Percentiles rank a stretch among this genome's conserved stretches.
phyloP scores from a whole-genome alignment of 2,888 invertebrate genomes.

The Melikaiella ostensackeni region DNA sequence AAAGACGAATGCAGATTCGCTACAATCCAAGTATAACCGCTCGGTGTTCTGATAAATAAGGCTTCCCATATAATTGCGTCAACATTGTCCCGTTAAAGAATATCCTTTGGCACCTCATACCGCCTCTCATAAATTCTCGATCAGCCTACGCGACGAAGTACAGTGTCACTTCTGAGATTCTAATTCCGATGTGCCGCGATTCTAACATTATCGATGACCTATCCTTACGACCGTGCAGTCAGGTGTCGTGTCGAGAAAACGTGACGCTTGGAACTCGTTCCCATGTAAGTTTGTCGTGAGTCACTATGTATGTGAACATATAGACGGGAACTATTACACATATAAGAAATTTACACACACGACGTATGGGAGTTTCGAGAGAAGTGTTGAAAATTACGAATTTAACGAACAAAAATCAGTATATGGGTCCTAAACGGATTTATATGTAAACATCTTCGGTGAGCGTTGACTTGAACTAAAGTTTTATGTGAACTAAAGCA shows the following conservation, averaged over 20 bases:
- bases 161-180: constrained; percentile 27
- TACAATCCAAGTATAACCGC: constrained; percentile 2
- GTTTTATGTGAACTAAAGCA: no score
- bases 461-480: no score
- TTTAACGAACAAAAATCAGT: no score
- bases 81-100: constrained; percentile 39
- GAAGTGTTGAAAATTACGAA: no score
- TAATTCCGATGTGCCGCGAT: constrained; percentile 26
- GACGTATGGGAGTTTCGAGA: neutral
- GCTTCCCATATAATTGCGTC: constrained; percentile 33
- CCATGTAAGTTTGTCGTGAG: constrained; percentile 14
- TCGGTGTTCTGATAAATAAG: constrained; percentile 17
- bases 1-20: constrained; percentile 17
- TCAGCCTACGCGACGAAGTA: constrained; percentile 21
- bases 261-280: constrained; percentile 2
- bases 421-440: no score
- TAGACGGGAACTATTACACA: neutral
- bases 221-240: constrained; percentile 1
- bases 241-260: constrained; percentile 32
- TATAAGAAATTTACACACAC: neutral
- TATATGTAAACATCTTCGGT: no score
- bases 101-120: constrained; percentile 36
- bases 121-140: constrained; percentile 35
- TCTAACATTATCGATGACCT: constrained; percentile 33
- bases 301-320: neutral